Conservation (phyloP, 2,888 invertebrate species). For the Ormyrus nitidulus region DNA sequence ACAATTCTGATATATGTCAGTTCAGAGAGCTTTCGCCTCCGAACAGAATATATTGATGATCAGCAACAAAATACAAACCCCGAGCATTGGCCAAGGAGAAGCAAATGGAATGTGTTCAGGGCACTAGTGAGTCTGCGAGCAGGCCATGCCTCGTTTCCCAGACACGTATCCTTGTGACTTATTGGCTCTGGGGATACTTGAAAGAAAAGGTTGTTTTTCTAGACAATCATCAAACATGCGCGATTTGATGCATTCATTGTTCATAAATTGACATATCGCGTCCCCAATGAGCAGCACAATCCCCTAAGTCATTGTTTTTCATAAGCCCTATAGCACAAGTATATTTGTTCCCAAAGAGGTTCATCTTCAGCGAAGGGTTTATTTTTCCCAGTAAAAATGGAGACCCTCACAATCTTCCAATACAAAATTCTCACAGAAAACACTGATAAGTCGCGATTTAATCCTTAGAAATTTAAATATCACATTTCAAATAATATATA, state of each 20-base stretch:
- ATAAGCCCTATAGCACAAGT: background rate
- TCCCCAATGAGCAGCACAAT: constrained; percentile 52
- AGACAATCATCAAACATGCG: constrained; percentile 69
- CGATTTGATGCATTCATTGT: constrained; percentile 68
- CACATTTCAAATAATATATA: constrained; percentile 1
- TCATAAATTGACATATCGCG: constrained; percentile 55
- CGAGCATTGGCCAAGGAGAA: constrained; percentile 71
- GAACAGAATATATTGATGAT: constrained; percentile 66
- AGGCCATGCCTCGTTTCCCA: constrained; percentile 70
- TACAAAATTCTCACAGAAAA: constrained; percentile 13
- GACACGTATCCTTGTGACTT: constrained; percentile 70
- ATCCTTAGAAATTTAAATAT: constrained; percentile 27
- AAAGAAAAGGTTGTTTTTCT: constrained; percentile 70
- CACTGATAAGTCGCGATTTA: constrained; percentile 14
- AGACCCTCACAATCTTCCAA: background rate
- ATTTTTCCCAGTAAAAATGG: background rate
- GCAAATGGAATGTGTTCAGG: constrained; percentile 71
- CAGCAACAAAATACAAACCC: constrained; percentile 71
- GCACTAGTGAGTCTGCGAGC: constrained; percentile 71
- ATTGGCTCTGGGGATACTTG: constrained; percentile 71
- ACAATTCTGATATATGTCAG: constrained; percentile 65
- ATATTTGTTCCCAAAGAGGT: background rate
- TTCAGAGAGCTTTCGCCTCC: constrained; percentile 56
- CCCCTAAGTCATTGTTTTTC: constrained; percentile 4
- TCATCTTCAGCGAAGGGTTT: constrained; percentile 17